Conservation (phyloP, 2,888 invertebrate species). For the Acleris holmiana region DNA sequence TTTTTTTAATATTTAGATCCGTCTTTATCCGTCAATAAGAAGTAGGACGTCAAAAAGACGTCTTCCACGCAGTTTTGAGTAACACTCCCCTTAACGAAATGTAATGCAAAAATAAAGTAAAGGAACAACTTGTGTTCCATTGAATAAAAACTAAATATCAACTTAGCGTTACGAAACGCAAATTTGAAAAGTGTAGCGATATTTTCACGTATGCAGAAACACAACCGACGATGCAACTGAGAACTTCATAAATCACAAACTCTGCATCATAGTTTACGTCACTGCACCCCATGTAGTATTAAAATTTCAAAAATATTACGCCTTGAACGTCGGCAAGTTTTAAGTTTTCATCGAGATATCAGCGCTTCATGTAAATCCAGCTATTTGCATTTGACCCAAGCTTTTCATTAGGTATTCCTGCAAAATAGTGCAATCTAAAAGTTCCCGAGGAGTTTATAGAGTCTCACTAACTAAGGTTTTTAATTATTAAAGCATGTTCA, state of each 20-base stretch:
- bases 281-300: constrained; percentile 55
- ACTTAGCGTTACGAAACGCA: constrained; percentile 1
- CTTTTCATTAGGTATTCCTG: constrained; percentile 4
- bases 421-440: neutral
- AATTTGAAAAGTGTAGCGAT: constrained; percentile 16
- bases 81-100: too few species aligned
- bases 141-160: neutral
- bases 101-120: too few species aligned
- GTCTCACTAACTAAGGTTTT: neutral
- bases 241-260: constrained; percentile 70
- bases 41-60: too few species aligned
- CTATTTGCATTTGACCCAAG: constrained; percentile 4
- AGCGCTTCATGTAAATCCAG: constrained; percentile 7
- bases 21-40: too few species aligned
- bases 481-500: neutral
- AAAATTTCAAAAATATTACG: constrained; percentile 52
- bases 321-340: constrained; percentile 20
- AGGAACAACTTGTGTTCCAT: neutral
- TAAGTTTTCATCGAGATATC: constrained; percentile 23
- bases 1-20: too few species aligned
- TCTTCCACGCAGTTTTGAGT: too few species aligned
- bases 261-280: constrained; percentile 64
- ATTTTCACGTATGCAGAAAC: constrained; percentile 28
- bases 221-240: constrained; percentile 42
- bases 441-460: neutral